These are phyloP conservation scores for Sciaenops ocellatus DNA, from an alignment of 2,797 vertebrate genomes.

Conservation along the genomic window DNA sequence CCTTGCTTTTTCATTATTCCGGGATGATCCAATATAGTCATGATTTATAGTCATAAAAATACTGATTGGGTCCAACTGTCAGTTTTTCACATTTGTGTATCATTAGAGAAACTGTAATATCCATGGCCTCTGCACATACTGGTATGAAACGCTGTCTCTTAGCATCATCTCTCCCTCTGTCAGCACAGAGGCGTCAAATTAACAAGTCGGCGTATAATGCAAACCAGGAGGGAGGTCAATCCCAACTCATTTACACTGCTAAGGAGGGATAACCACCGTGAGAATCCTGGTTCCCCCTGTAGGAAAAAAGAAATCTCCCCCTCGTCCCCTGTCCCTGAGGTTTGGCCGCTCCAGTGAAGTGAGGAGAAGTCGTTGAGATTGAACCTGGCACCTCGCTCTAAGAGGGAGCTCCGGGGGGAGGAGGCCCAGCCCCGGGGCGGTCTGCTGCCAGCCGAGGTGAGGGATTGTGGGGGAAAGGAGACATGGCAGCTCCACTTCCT, in stretches of 20 bases:
- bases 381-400: constrained; percentile 90
- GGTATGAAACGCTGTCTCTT: neutral
- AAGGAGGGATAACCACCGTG: constrained; percentile 58
- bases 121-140: neutral
- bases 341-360: constrained; percentile 47
- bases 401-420: constrained; percentile 79
- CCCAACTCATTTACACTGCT: constrained; percentile 74
- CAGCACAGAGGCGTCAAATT: constrained; percentile 79
- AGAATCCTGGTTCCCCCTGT: constrained; percentile 53
- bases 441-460: constrained; percentile 84
- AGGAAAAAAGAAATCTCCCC: neutral
- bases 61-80: neutral
- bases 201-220: constrained; percentile 76
- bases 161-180: constrained; percentile 24
- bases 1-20: neutral
- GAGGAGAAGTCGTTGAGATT: constrained; percentile 89
- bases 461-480: constrained; percentile 90
- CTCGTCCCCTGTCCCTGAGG: constrained; percentile 17
- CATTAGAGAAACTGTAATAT: neutral
- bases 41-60: neutral
- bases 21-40: neutral
- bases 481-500: constrained; percentile 93
- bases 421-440: constrained; percentile 81
- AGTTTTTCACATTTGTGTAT: neutral
- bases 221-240: constrained; percentile 62